Evolutionary conservation across 2,113 vertebrate species (phyloP), one percentile per base, ranked within the genome.

Genomic region (Oceanites oceanicus): DNA sequence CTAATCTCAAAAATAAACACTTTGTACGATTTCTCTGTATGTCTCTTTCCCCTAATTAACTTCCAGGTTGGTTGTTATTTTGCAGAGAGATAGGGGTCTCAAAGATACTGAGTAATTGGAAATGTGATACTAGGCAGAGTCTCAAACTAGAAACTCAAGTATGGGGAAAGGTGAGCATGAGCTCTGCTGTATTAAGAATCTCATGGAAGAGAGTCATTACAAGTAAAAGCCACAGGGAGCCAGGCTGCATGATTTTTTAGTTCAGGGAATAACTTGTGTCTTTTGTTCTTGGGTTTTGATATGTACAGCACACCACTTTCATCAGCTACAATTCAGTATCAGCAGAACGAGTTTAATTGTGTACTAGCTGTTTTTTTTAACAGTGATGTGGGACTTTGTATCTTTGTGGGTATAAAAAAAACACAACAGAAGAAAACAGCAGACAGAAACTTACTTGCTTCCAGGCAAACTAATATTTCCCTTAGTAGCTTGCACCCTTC

Each of bases 251-350:
- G 27, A 9, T 11, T 84, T 44, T 68, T 88, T 8, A 30, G 58
- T 34, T 73, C 71, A 32, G 88, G 78, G 78, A 82, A 18, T 27
- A 63, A 58, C 75, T 84, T 22, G 40, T 71, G 70, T 23, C 94
- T 95, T 93, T 59, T 92, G 19, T 88, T 94, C 95, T 29, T 30
- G 32, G 50, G n/a, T 65, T 74, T 91, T 97, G 95, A 94, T 94
- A 40, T 18, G 84, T 91, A 44, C 77, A 94, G 77, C 85, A 83
- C 40, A 96, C 34, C 44, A 4, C 70, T 92, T 95, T 79, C 71
- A 91, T 82, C 91, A 92, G 61, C 40, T 79, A 2, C 63, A 17
- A 1, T 27, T 79, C 58, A 4, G 38, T 7, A 27, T n/a, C 90
- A 86, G 62, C 91, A 93, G 73, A 58, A 53, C 88, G 49, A 55